Base-by-base conservation (phyloP, 2,888 invertebrate species). In the Tetragonisca angustula region DNA sequence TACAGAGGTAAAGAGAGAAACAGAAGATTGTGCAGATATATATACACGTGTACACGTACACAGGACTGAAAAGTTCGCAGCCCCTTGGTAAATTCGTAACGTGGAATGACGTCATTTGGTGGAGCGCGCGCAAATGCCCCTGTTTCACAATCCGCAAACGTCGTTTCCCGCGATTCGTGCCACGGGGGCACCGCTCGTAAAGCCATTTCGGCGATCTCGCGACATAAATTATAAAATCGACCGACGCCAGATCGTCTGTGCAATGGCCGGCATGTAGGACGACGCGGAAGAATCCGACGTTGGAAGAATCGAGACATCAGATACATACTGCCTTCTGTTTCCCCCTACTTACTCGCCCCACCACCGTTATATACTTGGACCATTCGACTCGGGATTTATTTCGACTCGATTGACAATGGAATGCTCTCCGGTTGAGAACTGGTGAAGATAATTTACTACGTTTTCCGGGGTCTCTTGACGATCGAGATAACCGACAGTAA, bases 231-330 rank as follows among this genome's bases (percentile, higher is more conserved):
- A 80, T 80, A 64, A 73, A 80, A 73, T 81, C 81, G 73, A 69
- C 19, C 69, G 81, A 80, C 81, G 81, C 81, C 81, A 61, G 81
- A 56, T 74, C 81, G 81, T 81, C 81, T 72, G 80, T 80, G 21
- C 54, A 64, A 70, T 50, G 54, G 24, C 79, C 79, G 43, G 52
- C 61, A 56, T 72, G 71, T 67, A 56, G 74, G 74, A 75, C 74
- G 65, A 64, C 65, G 59, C 67, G 49, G 43, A 65, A 24, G 56
- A 75, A 75, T 54, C 15, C n/a, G 43, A 43, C 9, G 56, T n/a
- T 59, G 13, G 56, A 59, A 59, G 56, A 56, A 56, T 56, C 56
- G 56, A 59, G 56, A 59, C 56, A n/a, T n/a, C 24, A 15, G 15
- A 59, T 56, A 59, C 56, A 24, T 56, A 59, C 56, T 27, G 21